A percentile compares a stretch with the other conserved stretches of the same genome.
phyloP scores from a whole-genome alignment of 2,113 vertebrate genomes.

The Petaurus breviceps region DNA sequence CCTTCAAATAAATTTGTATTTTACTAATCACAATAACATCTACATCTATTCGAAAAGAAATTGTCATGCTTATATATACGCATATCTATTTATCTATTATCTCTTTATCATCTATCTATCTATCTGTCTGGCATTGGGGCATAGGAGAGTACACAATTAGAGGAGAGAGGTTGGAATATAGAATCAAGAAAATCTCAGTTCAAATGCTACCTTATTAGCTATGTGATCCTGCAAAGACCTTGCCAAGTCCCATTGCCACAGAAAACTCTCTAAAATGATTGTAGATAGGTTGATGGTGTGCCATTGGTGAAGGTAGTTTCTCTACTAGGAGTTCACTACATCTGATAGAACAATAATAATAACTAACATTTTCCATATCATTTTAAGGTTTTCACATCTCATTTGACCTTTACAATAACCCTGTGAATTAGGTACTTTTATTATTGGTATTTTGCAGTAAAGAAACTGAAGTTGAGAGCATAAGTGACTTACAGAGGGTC shows the following conservation, averaged over 20 bases:
- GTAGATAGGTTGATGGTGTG: neutral
- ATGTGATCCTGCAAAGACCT: neutral
- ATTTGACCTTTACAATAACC: too few species aligned
- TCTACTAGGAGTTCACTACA: too few species aligned
- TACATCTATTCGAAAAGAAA: neutral
- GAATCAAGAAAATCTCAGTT: neutral
- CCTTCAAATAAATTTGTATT: neutral
- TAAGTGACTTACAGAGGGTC: slow-evolving; percentile 1
- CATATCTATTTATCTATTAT: too few species aligned
- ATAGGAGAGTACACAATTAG: neutral
- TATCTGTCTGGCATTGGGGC: neutral
- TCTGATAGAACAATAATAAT: too few species aligned
- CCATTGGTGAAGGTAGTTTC: too few species aligned
- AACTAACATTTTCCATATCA: too few species aligned
- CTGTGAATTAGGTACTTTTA: too few species aligned
- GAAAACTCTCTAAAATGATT: neutral
- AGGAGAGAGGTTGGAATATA: neutral
- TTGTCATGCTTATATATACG: neutral
- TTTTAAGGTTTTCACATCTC: too few species aligned
- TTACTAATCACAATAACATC: neutral
- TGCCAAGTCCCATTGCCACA: too few species aligned
- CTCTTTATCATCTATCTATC: neutral
- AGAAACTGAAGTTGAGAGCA: neutral
- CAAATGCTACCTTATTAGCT: neutral
- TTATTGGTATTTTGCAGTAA: neutral